Evolutionary conservation across 2,797 vertebrate genomes (phyloP).

Genomic region (Calcarius lapponicus): DNA sequence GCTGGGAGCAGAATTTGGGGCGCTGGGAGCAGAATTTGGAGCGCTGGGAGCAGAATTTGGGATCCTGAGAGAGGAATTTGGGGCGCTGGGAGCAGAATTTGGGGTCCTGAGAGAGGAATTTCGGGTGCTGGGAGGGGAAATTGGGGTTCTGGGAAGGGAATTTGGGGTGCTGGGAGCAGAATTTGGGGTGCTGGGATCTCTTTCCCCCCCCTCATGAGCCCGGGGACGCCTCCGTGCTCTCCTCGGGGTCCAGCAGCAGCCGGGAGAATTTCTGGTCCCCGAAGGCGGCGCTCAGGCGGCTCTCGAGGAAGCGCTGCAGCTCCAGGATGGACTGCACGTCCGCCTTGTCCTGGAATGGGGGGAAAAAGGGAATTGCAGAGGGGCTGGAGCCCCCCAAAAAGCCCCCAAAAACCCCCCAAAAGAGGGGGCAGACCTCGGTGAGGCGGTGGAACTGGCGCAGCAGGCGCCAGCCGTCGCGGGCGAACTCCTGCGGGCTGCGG

Average conservation of each 20-base stretch:
- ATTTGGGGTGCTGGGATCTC: no score
- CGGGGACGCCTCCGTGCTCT: background rate
- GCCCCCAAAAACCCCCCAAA: accelerated
- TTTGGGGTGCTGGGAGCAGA: accelerated
- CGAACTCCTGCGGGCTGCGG: background rate
- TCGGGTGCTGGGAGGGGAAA: no score
- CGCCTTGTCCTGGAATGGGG: background rate
- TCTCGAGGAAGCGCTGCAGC: background rate
- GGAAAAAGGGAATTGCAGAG: accelerated
- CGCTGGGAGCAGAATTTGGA: no score
- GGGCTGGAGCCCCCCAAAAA: no score
- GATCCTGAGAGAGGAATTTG: no score
- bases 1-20: no score
- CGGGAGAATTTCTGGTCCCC: background rate
- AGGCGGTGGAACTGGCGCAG: background rate
- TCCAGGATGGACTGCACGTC: background rate
- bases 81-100: no score
- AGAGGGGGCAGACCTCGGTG: background rate
- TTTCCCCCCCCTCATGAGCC: no score
- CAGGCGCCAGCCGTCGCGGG: background rate
- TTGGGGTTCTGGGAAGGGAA: no score
- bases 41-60: no score
- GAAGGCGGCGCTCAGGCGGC: background rate
- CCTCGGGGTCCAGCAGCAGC: background rate
- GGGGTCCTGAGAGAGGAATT: no score